These are phyloP conservation scores for Alviniconcha marisindica DNA, from an alignment of 1,140 invertebrate genomes.

Conservation along the genomic window DNA sequence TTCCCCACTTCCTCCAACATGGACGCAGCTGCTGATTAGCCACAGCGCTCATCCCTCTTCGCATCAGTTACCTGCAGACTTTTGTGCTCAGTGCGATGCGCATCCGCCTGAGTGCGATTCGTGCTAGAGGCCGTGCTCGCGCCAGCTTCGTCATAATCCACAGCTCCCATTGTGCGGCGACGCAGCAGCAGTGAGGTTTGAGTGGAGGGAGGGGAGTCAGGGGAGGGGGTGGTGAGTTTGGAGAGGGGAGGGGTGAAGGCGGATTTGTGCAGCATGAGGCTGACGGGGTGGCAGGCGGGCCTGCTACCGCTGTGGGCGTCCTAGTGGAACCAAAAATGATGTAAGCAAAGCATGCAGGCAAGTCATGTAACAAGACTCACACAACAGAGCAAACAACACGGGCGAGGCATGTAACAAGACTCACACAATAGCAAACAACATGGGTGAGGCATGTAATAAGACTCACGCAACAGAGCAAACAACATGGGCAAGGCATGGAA, in stretches of 20 bases:
- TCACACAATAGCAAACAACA: too few species aligned
- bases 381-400: too few species aligned
- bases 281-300: constrained; percentile 2
- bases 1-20: too few species aligned
- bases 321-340: too few species aligned
- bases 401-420: too few species aligned
- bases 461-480: too few species aligned
- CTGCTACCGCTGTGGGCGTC: neutral
- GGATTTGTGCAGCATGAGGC: constrained; percentile 49
- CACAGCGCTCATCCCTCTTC: too few species aligned
- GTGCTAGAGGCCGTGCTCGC: constrained; percentile 32
- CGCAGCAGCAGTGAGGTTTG: constrained; percentile 43
- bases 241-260: constrained; percentile 65
- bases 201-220: constrained; percentile 48
- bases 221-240: constrained; percentile 45
- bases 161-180: constrained; percentile 30
- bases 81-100: neutral
- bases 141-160: constrained; percentile 26
- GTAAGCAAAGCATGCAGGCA: too few species aligned
- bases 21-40: too few species aligned
- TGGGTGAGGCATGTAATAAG: too few species aligned
- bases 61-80: constrained; percentile 1
- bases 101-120: constrained; percentile 9
- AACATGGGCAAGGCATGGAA: too few species aligned
- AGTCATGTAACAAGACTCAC: too few species aligned